Evolutionary conservation across 2,888 invertebrate species (phyloP).

Genomic region (Barypeithes pellucidus): DNA sequence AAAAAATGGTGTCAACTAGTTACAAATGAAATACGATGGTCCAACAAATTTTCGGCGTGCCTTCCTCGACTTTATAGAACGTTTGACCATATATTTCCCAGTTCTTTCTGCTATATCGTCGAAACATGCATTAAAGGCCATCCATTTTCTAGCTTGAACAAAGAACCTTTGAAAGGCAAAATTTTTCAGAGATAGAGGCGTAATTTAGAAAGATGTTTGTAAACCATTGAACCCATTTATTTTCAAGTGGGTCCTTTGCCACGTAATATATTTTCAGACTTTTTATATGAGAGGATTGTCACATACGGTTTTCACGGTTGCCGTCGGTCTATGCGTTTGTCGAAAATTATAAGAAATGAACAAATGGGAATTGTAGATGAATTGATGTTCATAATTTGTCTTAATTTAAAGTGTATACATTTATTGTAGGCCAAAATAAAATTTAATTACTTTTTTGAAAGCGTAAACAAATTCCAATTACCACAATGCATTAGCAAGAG

Average conservation of each 20-base stretch:
- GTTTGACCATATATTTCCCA: constrained; percentile 18
- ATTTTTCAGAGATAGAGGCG: constrained; percentile 16
- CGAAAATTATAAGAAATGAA: too few species aligned
- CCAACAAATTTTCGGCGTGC: constrained; percentile 12
- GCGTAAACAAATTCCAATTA: too few species aligned
- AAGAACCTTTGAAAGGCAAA: constrained; percentile 13
- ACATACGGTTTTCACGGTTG: too few species aligned
- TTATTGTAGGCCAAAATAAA: too few species aligned
- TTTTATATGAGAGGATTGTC: neutral
- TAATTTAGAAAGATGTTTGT: constrained; percentile 5
- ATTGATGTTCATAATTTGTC: too few species aligned
- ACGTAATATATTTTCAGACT: neutral
- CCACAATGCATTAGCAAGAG: too few species aligned
- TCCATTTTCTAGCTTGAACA: constrained; percentile 18
- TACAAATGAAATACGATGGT: constrained; percentile 17
- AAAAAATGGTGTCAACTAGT: constrained; percentile 2
- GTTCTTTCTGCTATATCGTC: constrained; percentile 2
- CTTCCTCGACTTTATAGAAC: constrained; percentile 14
- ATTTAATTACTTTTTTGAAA: too few species aligned
- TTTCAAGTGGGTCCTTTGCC: neutral
- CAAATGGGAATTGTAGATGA: too few species aligned
- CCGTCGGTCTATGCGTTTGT: too few species aligned
- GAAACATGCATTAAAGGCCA: constrained; percentile 11
- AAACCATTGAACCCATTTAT: constrained; percentile 16
- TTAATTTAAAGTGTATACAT: too few species aligned